These are phyloP conservation scores for Aplocera efformata DNA, from an alignment of 2,888 invertebrate genomes.

Conservation along the genomic window DNA sequence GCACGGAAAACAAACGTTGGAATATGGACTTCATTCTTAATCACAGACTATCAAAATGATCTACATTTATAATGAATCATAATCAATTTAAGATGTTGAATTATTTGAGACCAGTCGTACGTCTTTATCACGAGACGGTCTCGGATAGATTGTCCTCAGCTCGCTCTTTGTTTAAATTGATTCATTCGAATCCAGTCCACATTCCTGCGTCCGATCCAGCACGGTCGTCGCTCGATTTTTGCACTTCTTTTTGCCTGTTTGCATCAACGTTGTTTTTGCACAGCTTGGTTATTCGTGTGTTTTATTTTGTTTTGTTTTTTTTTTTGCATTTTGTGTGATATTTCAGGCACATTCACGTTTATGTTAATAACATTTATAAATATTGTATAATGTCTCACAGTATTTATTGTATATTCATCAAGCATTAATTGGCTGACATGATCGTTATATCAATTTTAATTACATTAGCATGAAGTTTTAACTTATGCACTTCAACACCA, in stretches of 20 bases:
- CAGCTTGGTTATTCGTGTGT: constrained; percentile 51
- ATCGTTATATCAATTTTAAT: constrained; percentile 19
- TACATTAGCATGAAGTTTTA: constrained; percentile 19
- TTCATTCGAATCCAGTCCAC: constrained; percentile 59
- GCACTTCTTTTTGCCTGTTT: constrained; percentile 71
- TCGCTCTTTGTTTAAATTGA: constrained; percentile 38
- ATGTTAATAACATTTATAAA: constrained; percentile 20
- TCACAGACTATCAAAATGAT: neutral
- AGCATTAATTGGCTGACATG: constrained; percentile 17
- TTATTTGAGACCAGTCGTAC: neutral
- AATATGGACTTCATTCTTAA: constrained; percentile 50
- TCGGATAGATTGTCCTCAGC: constrained; percentile 21
- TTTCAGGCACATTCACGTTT: constrained; percentile 31
- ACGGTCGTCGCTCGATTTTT: constrained; percentile 56
- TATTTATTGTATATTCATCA: constrained; percentile 18
- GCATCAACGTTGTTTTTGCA: constrained; percentile 52
- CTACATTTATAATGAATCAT: too few species aligned
- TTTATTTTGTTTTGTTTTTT: constrained; percentile 31
- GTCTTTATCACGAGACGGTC: constrained; percentile 9
- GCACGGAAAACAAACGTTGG: constrained; percentile 62
- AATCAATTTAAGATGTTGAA: neutral
- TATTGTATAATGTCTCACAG: constrained; percentile 8
- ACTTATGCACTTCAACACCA: constrained; percentile 9
- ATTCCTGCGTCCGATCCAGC: constrained; percentile 59
- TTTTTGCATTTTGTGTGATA: constrained; percentile 31